Percentiles rank a stretch among this genome's conserved stretches.
Conservation (phyloP, 92 coral and sea anemone species). For the Porites evermanni region DNA sequence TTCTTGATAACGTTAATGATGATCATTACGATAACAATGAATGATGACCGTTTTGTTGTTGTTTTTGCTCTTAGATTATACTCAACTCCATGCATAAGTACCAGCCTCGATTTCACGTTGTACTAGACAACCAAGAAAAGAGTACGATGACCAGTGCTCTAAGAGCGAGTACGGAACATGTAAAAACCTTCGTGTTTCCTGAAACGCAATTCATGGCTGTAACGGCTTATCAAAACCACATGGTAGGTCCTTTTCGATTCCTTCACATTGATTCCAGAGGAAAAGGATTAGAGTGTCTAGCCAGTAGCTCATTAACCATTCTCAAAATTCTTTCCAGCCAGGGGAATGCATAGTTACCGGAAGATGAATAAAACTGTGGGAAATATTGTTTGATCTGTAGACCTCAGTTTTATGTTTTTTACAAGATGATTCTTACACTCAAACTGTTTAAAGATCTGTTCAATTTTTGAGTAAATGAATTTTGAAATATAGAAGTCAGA, state of each 20-base stretch:
- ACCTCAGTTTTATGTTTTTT: no score
- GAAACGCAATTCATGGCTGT: slow-evolving; percentile 99
- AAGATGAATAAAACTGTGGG: background rate
- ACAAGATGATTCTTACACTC: no score
- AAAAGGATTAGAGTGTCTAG: background rate
- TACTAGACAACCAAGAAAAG: slow-evolving; percentile 84
- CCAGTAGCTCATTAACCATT: background rate
- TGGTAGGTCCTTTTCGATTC: background rate
- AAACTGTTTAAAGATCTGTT: no score
- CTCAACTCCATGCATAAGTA: slow-evolving; percentile 99
- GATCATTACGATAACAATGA: background rate
- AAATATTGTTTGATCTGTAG: no score
- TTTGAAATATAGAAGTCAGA: no score
- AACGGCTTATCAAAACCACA: slow-evolving; percentile 97
- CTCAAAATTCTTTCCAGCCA: background rate
- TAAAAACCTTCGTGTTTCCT: slow-evolving; percentile 88
- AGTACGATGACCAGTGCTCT: slow-evolving; percentile 61
- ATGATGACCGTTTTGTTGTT: background rate
- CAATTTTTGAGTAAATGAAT: no score
- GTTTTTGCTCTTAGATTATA: slow-evolving; percentile 76
- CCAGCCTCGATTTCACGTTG: slow-evolving; percentile 97
- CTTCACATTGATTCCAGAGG: background rate
- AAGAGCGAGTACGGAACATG: slow-evolving; percentile 83
- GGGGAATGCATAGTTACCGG: background rate
- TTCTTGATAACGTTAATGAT: background rate